Conservation (phyloP, 2,888 invertebrate genomes). For the Watsonalla binaria region DNA sequence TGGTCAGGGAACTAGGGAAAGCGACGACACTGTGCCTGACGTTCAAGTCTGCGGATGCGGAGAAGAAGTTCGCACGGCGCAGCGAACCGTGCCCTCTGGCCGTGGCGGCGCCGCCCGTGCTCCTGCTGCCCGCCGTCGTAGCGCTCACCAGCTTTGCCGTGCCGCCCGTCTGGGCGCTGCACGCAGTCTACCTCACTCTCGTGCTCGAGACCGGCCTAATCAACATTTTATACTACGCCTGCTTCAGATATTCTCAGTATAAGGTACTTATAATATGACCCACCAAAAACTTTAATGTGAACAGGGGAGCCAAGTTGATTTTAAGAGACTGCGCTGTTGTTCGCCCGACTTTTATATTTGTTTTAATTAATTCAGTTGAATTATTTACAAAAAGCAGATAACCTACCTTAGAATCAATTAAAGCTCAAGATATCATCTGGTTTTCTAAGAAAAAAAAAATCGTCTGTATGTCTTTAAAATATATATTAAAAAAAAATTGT, state of each 20-base stretch:
- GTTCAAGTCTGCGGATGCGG: constrained; percentile 55
- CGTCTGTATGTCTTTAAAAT: no score
- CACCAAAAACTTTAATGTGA: constrained; percentile 1
- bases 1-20: constrained; percentile 61
- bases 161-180: constrained; percentile 50
- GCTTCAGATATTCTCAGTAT: constrained; percentile 50
- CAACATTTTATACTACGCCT: constrained; percentile 55
- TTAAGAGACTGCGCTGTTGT: no score
- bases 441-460: no score
- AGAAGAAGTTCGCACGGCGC: constrained; percentile 51
- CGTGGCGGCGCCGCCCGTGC: constrained; percentile 58
- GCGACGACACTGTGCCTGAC: constrained; percentile 62
- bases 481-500: no score
- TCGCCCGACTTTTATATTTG: no score
- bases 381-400: no score
- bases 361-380: no score
- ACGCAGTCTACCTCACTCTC: constrained; percentile 55
- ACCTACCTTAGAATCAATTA: no score
- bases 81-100: constrained; percentile 56
- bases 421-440: no score
- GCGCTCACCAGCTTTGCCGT: constrained; percentile 55
- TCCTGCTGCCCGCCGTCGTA: constrained; percentile 63
- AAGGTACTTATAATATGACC: constrained; percentile 35
- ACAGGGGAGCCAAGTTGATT: no score
- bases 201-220: constrained; percentile 54